Conservation (phyloP, 1,140 invertebrate species). For the Calliopsis andreniformis region DNA sequence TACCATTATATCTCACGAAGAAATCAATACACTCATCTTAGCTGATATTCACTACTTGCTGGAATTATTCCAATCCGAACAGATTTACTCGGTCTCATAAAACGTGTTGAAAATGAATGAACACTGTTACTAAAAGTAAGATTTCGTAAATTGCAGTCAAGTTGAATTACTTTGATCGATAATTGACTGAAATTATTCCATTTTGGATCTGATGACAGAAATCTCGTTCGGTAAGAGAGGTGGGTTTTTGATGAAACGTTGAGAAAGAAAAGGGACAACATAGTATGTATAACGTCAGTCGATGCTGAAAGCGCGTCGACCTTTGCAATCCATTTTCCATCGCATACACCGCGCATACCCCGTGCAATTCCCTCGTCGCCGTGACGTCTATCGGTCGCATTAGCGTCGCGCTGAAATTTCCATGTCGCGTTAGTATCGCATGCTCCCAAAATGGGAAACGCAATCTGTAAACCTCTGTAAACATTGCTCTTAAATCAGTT, state of each 20-base stretch:
- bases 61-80: background rate
- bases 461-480: background rate
- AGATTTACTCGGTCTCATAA: no score
- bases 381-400: constrained; percentile 32
- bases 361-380: constrained; percentile 21
- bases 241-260: no score
- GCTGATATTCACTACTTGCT: background rate
- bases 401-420: constrained; percentile 24
- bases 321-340: constrained; percentile 10
- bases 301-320: background rate
- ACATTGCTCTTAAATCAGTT: background rate
- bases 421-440: constrained; percentile 13
- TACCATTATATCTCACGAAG: background rate
- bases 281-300: background rate
- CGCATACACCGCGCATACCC: no score
- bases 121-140: no score
- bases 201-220: no score
- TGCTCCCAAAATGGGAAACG: background rate
- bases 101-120: no score
- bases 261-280: background rate
- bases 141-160: constrained; percentile 11
- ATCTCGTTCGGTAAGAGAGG: no score
- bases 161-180: no score
- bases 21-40: background rate
- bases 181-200: no score